Base-by-base conservation (phyloP, 2,888 invertebrate genomes). In the Cabera pusaria region DNA sequence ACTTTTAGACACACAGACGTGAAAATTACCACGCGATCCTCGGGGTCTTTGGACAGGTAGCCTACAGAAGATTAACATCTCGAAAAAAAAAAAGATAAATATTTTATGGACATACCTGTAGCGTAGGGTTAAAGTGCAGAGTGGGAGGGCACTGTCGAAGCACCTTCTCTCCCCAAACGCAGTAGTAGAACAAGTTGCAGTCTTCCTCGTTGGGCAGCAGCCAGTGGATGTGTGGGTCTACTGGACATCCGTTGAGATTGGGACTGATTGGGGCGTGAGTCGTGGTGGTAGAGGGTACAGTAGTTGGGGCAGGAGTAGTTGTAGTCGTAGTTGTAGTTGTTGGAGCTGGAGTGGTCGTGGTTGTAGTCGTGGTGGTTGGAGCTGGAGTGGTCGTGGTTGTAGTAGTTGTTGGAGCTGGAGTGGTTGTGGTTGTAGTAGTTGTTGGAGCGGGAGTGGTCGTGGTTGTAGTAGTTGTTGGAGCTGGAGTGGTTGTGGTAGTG, bases 151-250 rank as follows among this genome's bases (percentile, higher is more conserved):
- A 84, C 10, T 52, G 7, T 17, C 62, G 63, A 7, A 53, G 44
- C 1, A 72, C 65, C 29, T 59, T 62, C n/a, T 58, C 25, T 26
- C 82, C 83, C 71, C 74, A 73, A 16, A 77, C 77, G 52, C 85
- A 86, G 49, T 75, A 73, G 52, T 82, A 85, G 71, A 82, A 86
- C 2, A 56, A 49, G 27, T 62, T 72, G 55, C 82, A 84, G 32
- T 76, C 60, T 5, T 50, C 42, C 33, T 64, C 66, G 39, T 78
- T 69, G 1, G 83, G 77, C 41, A 82, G 49, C 5, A 84, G 58
- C 81, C 76, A 78, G 56, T 81, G 81, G 9, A 74, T 53, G 23
- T 59, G 60, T 0, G 69, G 71, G 49, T 82, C 44, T 0, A 65
- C 64, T 1, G 86, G 86, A 49, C 85, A 86, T 1, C 85, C 85